Base-by-base conservation (phyloP, 1,140 invertebrate species). In the Lasioglossum albipes region DNA sequence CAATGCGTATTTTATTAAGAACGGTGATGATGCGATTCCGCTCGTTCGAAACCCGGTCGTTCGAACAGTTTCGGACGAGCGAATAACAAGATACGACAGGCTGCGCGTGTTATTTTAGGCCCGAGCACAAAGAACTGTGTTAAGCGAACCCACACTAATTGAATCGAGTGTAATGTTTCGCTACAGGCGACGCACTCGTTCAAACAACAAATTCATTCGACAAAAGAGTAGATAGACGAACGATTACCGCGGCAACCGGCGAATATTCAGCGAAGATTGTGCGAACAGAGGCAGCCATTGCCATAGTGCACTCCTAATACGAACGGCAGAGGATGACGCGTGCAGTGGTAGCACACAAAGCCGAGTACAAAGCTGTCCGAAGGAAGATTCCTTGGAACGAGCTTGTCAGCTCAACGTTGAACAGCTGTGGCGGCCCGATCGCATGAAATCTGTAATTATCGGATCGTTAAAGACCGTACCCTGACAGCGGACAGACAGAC, bases 401-500 rank as follows among this genome's bases (percentile, higher is more conserved):
- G 77, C 83, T 70, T 79, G 77, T 83, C 81, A 83, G 77, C 57
- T 59, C 20, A 9, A 20, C 79, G 59, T 54, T 64, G 65, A 62
- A 65, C 87, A 88, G 85, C 85, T 87, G 85, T 76, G 64, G 70
- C 75, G 72, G 78, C 41, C 67, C 74, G 79, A 86, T 87, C 67
- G 71, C 66, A 52, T 84, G 79, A 86, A 90, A 87, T 84, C 74
- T 88, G 73, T 86, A 87, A 90, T 90, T 89, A 90, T 88, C 76
- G 70, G 84, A 81, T 88, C 69, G 71, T 81, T 84, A 85, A 80
- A 66, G 73, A 81, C 64, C 57, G 57, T 72, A 64, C 75, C 75
- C 81, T 83, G 85, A 87, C 85, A 86, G 83, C 68, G 52, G 64
- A 79, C 49, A 62, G 57, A 22, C 76, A 70, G 57, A 22, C 76